Percentiles rank a stretch among this genome's conserved stretches.
Conservation (phyloP, 2,888 invertebrate genomes). For the Tachystola acroxantha region DNA sequence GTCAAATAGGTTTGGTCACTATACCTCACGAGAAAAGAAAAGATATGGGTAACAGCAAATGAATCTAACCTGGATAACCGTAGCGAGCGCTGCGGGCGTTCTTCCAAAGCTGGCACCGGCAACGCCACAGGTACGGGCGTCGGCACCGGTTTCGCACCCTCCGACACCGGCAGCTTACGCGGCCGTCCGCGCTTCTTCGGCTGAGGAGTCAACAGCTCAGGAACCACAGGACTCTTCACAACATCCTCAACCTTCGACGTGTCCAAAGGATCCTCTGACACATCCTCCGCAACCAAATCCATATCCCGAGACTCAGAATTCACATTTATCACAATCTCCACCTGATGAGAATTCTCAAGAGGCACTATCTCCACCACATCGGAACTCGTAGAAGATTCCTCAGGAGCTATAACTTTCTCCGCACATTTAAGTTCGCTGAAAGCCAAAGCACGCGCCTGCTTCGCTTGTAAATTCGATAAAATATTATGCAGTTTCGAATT, state of each 20-base stretch:
- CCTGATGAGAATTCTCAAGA: conserved; percentile 45
- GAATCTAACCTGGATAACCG: conserved; percentile 60
- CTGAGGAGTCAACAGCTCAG: conserved; percentile 53
- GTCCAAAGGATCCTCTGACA: conserved; percentile 65
- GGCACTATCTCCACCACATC: conserved; percentile 45
- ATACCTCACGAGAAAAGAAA: no score
- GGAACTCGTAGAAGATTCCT: conserved; percentile 53
- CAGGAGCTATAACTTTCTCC: conserved; percentile 39
- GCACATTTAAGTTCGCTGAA: conserved; percentile 46
- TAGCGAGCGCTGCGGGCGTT: conserved; percentile 66
- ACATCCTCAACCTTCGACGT: conserved; percentile 29
- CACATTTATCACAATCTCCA: conserved; percentile 66
- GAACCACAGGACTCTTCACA: conserved; percentile 25
- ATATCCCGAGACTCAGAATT: conserved; percentile 63
- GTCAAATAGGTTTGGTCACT: no score
- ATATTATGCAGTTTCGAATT: conserved; percentile 72
- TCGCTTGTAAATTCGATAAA: conserved; percentile 62
- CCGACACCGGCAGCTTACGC: conserved; percentile 59
- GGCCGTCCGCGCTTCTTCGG: conserved; percentile 71
- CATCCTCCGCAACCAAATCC: conserved; percentile 46
- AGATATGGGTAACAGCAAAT: no score
- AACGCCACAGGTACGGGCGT: conserved; percentile 36
- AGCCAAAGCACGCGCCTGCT: conserved; percentile 55
- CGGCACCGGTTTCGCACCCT: conserved; percentile 41
- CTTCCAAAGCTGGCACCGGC: conserved; percentile 62